Base-by-base conservation (phyloP, 1,140 invertebrate genomes). In the Drosophila cardini region DNA sequence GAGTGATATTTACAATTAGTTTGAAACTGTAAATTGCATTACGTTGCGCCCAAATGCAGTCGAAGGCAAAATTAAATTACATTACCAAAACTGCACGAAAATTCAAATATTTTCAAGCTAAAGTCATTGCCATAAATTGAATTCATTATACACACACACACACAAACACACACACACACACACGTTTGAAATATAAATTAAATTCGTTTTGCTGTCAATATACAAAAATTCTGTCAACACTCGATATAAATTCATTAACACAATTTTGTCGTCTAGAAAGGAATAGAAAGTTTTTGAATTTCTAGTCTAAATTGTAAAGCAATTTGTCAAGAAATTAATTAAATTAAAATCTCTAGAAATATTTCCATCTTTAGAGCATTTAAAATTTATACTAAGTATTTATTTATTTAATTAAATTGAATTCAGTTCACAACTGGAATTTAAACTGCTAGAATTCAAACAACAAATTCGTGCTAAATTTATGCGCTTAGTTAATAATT, bases 1-100 rank as follows among this genome's bases (percentile, higher is more conserved):
- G 72, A 68, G 79, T 56, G 52, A 87, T 82, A 87, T 86, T 82
- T 76, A 76, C 56, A 87, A 76, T 78, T 76, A 61, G 61, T 42
- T 55, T 26, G 8, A 36, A 76, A 65, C 72, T 72, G 79, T 72
- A 86, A 86, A 86, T 86, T 86, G 79, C 72, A 87, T 86, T 87
- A 73, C 52, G 48, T 45, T 71, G 16, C 52, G 45, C 52, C 43
- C 67, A 62, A 69, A 69, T 83, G 42, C 65, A 69, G 34, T 36
- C 10, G 36, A 36, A 13, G 43, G 30, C 53, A 53, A 68, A 43
- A 53, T 45, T 68, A 46, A 87, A 87, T 89, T 89, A 89, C 18
- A 18, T 45, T 34, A 16, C 50, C 50, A 56, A 56, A 13, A 56
- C 13, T 48, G 57, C 57, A 36, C 26, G 21, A 15, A 34, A 38